Conservation (phyloP, 1,140 invertebrate species). For the Anagrus nilaparvatae region DNA sequence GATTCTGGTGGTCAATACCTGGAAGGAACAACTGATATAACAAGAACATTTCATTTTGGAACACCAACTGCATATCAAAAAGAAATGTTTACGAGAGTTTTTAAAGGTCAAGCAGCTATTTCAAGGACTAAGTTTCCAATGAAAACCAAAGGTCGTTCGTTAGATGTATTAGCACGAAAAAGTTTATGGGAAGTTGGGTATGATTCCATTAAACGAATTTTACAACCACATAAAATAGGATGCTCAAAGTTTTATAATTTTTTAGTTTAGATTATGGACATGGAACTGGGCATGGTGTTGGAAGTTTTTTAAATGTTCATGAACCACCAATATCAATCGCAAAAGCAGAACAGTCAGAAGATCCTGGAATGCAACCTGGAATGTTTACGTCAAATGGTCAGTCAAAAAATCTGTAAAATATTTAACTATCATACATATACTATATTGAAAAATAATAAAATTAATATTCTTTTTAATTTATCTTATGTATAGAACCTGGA, state of each 20-base stretch:
- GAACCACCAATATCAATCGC: conserved; percentile 16
- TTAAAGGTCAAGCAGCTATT: conserved; percentile 14
- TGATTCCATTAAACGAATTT: no score
- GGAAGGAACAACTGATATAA: conserved; percentile 14
- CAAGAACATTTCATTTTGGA: conserved; percentile 15
- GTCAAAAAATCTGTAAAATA: no score
- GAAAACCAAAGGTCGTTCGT: conserved; percentile 11
- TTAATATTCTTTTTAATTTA: no score
- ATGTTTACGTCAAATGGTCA: conserved; percentile 91
- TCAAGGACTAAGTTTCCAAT: conserved; percentile 12
- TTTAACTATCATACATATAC: no score
- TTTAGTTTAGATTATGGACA: conserved; percentile 16
- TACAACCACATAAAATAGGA: no score
- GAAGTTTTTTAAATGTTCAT: conserved; percentile 16
- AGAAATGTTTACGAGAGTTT: conserved; percentile 13
- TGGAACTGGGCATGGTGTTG: conserved; percentile 18
- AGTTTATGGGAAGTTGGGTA: conserved; percentile 17
- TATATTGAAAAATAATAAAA: no score
- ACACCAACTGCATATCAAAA: conserved; percentile 12
- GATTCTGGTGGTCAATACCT: conserved; percentile 17
- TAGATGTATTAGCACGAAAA: conserved; percentile 15
- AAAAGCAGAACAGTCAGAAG: conserved; percentile 12
- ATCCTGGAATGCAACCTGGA: conserved; percentile 35
- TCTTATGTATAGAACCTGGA: conserved; percentile 15
- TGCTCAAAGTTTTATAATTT: no score